Conservation (phyloP, 2,113 vertebrate genomes). For the Xyliphius kryptos region DNA sequence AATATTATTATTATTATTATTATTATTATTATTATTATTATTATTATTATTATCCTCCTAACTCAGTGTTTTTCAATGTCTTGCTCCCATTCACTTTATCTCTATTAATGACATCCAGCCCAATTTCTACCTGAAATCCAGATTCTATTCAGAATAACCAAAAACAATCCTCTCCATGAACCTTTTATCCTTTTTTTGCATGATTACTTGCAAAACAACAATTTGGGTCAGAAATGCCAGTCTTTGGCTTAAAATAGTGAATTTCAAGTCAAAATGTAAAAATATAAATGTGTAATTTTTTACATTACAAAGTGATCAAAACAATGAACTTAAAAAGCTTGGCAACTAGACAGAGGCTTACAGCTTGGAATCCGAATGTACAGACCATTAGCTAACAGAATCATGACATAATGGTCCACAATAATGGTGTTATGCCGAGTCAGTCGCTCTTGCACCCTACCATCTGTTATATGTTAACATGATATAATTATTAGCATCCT, state of each 20-base stretch:
- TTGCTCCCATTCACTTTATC: not conserved
- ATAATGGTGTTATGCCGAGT: slow-evolving; percentile 24
- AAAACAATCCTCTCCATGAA: not conserved
- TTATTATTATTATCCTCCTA: no score
- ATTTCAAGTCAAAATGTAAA: no score
- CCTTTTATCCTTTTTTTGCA: not conserved
- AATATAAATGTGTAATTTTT: not conserved
- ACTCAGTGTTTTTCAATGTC: not conserved
- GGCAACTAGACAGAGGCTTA: not conserved
- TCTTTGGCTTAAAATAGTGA: no score
- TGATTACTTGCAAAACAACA: no score
- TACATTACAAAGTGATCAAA: not conserved
- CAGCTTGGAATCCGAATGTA: not conserved
- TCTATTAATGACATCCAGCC: not conserved
- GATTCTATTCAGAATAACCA: slow-evolving; percentile 4
- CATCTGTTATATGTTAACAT: slow-evolving; percentile 1
- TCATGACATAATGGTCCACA: not conserved
- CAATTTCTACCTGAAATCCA: not conserved
- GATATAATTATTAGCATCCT: slow-evolving; percentile 4
- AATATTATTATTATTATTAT: no score
- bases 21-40: no score
- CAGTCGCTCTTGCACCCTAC: slow-evolving; percentile 13
- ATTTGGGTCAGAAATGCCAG: no score
- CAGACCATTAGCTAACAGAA: not conserved
- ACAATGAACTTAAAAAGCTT: not conserved